Base-by-base conservation (phyloP, 2,797 vertebrate genomes). In the Geotrypetes seraphini region DNA sequence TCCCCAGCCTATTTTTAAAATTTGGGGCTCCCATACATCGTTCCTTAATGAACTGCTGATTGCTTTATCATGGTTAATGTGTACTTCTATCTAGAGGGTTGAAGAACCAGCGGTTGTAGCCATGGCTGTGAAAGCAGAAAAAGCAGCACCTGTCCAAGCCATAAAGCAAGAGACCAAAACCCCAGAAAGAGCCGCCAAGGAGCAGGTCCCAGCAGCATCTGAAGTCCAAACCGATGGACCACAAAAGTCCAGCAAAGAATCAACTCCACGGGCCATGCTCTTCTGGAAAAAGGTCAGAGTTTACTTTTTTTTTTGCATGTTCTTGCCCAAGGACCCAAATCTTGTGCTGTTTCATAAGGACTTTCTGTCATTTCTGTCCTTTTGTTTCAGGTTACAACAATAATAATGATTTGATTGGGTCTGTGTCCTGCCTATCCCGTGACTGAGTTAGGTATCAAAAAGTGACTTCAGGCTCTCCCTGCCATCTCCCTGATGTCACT, bases 231-330 rank as follows among this genome's bases (percentile, higher is more conserved):
- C 57, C 16, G 72, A 83, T 7, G 29, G 16, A 1, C 7, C 7
- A 1, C 81, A 63, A 57, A 71, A 76, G 24, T 78, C 6, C 6
- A n/a, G n/a, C n/a, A 28, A 25, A 1, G 50, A 59, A 2, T 57
- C 72, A 9, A 18, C 70, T 3, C 53, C 78, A 1, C 57, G 82
- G 16, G 61, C 74, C 43, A 76, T 75, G 28, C 68, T 78, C 25
- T 85, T 85, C 16, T 72, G 82, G 78, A 85, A 80, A 55, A 85
- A 79, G 74, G 82, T 85, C 47, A 3, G 54, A 31, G 16, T 5
- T 34, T 5, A 0, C 11, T 10, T 29, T 1, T 1, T 19, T 10
- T 29, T 1, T 1, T 19, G 35, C 25, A 7, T 10, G 42, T n/a
- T n/a, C n/a, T n/a, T n/a, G n/a, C n/a, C n/a, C n/a, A n/a, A n/a